Conservation (phyloP, 2,113 vertebrate genomes). For the Lanius collurio region DNA sequence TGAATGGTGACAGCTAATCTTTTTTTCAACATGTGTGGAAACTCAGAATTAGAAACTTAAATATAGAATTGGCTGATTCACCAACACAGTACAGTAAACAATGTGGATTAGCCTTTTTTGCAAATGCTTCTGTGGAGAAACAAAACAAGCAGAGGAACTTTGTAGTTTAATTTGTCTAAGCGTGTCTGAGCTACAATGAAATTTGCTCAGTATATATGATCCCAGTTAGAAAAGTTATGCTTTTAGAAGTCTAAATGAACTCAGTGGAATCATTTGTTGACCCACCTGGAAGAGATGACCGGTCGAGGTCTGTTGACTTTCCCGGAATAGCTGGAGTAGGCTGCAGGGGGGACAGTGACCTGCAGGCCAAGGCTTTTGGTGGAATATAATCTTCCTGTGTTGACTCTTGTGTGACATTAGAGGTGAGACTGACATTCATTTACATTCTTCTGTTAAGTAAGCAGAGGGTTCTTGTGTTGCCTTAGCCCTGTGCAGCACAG, state of each 20-base stretch:
- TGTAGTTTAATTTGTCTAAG: neutral
- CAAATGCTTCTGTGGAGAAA: neutral
- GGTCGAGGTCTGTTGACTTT: constrained; percentile 37
- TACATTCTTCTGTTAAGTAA: constrained; percentile 17
- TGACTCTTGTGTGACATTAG: constrained; percentile 60
- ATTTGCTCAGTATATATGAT: constrained; percentile 61
- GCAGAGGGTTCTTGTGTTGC: neutral
- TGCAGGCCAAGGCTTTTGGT: constrained; percentile 61
- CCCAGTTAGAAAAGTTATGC: constrained; percentile 42
- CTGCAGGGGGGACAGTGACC: constrained; percentile 44
- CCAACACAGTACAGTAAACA: neutral
- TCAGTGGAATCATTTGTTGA: constrained; percentile 56
- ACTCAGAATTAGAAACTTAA: constrained; percentile 40
- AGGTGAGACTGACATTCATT: constrained; percentile 49
- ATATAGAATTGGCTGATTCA: neutral
- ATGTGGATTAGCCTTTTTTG: neutral
- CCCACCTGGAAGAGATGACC: constrained; percentile 55
- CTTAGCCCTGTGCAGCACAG: neutral
- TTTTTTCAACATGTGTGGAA: constrained; percentile 10
- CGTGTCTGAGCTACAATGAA: neutral
- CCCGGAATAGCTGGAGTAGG: neutral
- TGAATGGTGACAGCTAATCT: neutral
- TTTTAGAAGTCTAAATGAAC: constrained; percentile 54
- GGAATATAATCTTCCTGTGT: constrained; percentile 68
- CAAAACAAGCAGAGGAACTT: neutral